These are phyloP conservation scores for Avahi laniger DNA, from an alignment of 2,797 vertebrate genomes.

Conservation along the genomic window DNA sequence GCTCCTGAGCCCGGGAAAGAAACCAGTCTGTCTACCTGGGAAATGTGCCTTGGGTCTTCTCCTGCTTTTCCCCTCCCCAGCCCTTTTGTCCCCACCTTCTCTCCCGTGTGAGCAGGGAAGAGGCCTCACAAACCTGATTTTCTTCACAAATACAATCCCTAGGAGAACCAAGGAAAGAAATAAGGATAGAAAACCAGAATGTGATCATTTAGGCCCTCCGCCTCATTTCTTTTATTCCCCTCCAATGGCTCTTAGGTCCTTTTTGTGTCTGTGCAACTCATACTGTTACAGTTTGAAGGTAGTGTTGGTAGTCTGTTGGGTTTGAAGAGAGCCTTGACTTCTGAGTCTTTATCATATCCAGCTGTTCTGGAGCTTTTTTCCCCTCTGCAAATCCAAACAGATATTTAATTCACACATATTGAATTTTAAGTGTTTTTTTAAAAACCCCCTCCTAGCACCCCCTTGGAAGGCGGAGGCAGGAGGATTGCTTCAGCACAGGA, in stretches of 20 bases:
- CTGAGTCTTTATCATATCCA: not conserved
- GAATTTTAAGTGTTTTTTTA: not conserved
- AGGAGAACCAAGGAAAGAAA: not conserved
- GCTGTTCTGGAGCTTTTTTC: not conserved
- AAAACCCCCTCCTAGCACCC: not conserved
- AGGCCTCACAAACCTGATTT: not conserved
- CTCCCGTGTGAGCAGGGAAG: not conserved
- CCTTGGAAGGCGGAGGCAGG: too few species aligned
- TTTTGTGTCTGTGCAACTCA: not conserved
- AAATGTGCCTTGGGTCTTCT: not conserved
- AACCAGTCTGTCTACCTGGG: not conserved
- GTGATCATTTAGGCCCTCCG: not conserved
- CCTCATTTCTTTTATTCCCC: not conserved
- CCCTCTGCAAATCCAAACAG: conserved; percentile 13
- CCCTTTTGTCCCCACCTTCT: not conserved
- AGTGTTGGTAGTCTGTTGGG: not conserved
- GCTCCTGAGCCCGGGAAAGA: not conserved
- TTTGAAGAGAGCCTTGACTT: conserved; percentile 2
- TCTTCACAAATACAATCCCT: not conserved
- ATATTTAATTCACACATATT: not conserved
- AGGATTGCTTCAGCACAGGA: too few species aligned
- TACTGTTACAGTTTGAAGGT: not conserved
- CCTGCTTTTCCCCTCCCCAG: not conserved
- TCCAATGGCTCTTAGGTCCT: not conserved
- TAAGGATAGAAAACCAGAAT: not conserved